Conservation (phyloP, 2,888 invertebrate species). For the Ormyrus pomaceus region DNA sequence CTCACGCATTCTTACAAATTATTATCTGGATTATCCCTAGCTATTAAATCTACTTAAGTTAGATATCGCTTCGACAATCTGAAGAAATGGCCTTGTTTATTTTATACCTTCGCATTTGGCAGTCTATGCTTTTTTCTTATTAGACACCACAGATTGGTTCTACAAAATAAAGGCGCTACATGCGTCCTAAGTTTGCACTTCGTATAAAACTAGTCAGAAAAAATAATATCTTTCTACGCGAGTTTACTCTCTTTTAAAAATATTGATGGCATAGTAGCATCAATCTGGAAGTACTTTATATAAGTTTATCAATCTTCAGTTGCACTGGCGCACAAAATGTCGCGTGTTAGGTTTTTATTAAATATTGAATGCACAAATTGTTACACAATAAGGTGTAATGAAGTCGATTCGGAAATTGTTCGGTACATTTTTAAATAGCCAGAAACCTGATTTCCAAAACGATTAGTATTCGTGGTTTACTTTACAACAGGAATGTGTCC, state of each 20-base stretch:
- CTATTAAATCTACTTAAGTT: slow-evolving; percentile 29
- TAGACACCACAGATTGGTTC: slow-evolving; percentile 16
- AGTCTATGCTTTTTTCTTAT: slow-evolving; percentile 30
- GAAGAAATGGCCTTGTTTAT: slow-evolving; percentile 31
- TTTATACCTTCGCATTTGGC: slow-evolving; percentile 10
- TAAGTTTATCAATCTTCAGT: slow-evolving; percentile 26
- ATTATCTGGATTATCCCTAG: slow-evolving; percentile 30
- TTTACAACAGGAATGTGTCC: slow-evolving; percentile 16
- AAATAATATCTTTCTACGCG: slow-evolving; percentile 44
- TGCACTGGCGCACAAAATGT: slow-evolving; percentile 45
- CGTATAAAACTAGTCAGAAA: slow-evolving; percentile 41
- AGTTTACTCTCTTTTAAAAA: slow-evolving; percentile 6
- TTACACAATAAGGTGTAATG: not conserved
- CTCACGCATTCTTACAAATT: slow-evolving; percentile 17
- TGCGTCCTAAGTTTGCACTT: slow-evolving; percentile 4
- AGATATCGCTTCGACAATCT: slow-evolving; percentile 29
- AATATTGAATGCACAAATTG: not conserved
- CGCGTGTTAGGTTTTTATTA: slow-evolving; percentile 9
- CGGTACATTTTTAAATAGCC: not conserved
- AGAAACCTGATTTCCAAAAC: slow-evolving; percentile 8
- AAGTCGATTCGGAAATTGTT: not conserved
- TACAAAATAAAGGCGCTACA: slow-evolving; percentile 4
- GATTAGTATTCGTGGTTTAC: slow-evolving; percentile 27
- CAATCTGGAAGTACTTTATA: slow-evolving; percentile 37
- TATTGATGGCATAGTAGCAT: slow-evolving; percentile 15